Percentiles rank a stretch among this genome's conserved stretches.
Conservation (phyloP, 1,140 invertebrate species). For the Tetragonula clypearis region DNA sequence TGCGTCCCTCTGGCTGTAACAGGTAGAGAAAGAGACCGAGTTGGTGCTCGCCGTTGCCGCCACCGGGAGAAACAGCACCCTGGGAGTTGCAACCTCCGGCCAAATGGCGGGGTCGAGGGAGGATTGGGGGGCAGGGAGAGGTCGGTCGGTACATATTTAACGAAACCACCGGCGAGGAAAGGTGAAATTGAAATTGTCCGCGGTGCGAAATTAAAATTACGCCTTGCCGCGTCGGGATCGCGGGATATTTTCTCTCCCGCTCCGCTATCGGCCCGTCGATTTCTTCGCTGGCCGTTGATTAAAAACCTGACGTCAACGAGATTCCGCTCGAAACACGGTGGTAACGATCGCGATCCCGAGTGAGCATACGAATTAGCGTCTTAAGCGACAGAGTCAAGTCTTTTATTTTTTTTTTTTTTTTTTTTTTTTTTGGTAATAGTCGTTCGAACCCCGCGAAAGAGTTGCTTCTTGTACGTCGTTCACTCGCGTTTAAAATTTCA, state of each 20-base stretch:
- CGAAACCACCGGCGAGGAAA: background rate
- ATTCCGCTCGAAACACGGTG: background rate
- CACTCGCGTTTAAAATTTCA: too few species aligned
- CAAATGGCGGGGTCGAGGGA: background rate
- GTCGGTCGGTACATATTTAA: slow-evolving; percentile 35
- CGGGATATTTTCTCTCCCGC: slow-evolving; percentile 16
- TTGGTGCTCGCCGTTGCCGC: background rate
- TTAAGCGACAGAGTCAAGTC: background rate
- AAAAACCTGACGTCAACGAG: slow-evolving; percentile 23
- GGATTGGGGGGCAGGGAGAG: too few species aligned
- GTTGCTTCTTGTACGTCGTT: background rate
- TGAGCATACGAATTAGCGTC: background rate
- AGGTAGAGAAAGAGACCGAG: background rate
- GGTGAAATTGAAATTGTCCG: slow-evolving; percentile 40
- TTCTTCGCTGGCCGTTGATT: slow-evolving; percentile 10
- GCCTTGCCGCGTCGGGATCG: slow-evolving; percentile 5
- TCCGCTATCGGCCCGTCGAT: background rate
- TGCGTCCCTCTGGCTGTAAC: slow-evolving; percentile 38
- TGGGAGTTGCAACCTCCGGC: too few species aligned
- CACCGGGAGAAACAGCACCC: background rate
- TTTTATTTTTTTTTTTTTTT: too few species aligned
- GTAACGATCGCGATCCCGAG: background rate
- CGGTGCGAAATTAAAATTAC: slow-evolving; percentile 53
- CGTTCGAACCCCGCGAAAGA: background rate
- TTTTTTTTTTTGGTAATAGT: background rate